phyloP scores from a whole-genome alignment of 2,113 vertebrate genomes.

The Cyphomyrus plagiostoma region DNA sequence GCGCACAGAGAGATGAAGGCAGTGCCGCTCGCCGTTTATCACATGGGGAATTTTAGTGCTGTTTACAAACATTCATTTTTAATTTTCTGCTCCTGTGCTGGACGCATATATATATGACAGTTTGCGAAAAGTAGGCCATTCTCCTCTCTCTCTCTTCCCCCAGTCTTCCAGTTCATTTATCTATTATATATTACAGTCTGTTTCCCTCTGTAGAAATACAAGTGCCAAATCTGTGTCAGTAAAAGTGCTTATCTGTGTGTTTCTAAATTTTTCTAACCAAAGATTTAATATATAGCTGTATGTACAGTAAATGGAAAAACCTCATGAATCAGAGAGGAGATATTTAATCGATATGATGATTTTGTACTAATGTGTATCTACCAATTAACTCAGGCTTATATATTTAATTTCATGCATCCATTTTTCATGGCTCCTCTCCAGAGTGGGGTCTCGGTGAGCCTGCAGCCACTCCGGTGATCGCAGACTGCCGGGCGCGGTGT shows the following conservation, averaged over 20 bases:
- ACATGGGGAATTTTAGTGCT: slow-evolving; percentile 34
- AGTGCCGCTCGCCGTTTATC: slow-evolving; percentile 28
- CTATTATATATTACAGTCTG: slow-evolving; percentile 23
- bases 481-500: neutral
- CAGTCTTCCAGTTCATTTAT: slow-evolving; percentile 24
- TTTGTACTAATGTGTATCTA: neutral
- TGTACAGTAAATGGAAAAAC: neutral
- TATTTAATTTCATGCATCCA: neutral
- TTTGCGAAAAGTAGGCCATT: slow-evolving; percentile 19
- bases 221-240: neutral
- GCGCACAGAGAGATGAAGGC: neutral
- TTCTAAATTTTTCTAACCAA: neutral
- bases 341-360: neutral
- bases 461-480: neutral
- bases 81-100: slow-evolving; percentile 42
- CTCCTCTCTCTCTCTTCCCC: slow-evolving; percentile 15
- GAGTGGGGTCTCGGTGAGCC: neutral
- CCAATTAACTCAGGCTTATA: neutral
- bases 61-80: slow-evolving; percentile 49
- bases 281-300: neutral
- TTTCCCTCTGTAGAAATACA: slow-evolving; percentile 14
- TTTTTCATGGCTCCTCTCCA: neutral
- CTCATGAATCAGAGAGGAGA: neutral
- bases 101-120: slow-evolving; percentile 15
- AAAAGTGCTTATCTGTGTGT: neutral